Evolutionary conservation across 2,888 invertebrate species (phyloP), one percentile per base, ranked within the genome.

Genomic region (Thymelicus sylvestris): DNA sequence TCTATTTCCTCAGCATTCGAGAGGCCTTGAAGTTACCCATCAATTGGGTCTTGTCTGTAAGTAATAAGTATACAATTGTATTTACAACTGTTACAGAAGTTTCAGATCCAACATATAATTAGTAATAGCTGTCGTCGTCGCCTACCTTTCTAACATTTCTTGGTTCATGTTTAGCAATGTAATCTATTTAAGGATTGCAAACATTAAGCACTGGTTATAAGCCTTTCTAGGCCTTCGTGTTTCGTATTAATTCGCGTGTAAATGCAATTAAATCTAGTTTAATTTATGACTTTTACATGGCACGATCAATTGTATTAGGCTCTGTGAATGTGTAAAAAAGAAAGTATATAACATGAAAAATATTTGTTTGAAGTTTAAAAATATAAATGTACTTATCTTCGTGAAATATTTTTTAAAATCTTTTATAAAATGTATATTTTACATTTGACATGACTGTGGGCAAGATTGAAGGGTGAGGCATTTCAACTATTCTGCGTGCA

Each of bases 41-140:
- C 80, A 97, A 97, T 81, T 98, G 97, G 98, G 95, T 97, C 77
- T 90, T 97, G 75, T 96, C 97, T 84, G 97, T 97, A 94, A 96
- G 96, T 88, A 73, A 97, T 97, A 94, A 96, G 96, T 88, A 73
- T 59, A 15, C 47, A 15, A 38, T 38, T n/a, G 4, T 24, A 24
- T 24, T 24, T 24, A 31, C 31, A 3, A 31, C 31, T 31, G 31
- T 31, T 31, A 31, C 3, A 31, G 31, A 31, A 31, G 31, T 31
- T 31, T 5, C 3, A 31, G 3, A 31, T 31, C 3, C 31, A 31
- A 31, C 31, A 5, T 31, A 3, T 31, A 31, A 31, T 31, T 31
- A 31, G 31, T 31, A 3, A 31, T 3, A 44, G 12, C 44, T 44
- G 44, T 44, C 12, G 12, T 44, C 19, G 19, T 19, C 19, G 19